Conservation (phyloP, 2,888 invertebrate genomes). For the Brachypterus glaber region DNA sequence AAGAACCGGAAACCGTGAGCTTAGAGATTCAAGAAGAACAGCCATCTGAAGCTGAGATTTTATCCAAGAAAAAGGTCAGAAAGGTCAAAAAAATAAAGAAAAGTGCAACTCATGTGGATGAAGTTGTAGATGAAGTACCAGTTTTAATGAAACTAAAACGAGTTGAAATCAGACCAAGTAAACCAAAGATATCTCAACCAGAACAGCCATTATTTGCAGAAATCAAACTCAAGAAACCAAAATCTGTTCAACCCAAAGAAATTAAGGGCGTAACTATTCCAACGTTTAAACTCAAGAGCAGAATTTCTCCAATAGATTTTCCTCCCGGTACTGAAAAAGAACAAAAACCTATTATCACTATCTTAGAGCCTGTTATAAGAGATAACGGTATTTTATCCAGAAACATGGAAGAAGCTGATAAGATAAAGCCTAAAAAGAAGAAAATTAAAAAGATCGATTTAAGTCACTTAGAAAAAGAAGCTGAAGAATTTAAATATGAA, state of each 20-base stretch:
- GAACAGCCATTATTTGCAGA: conserved; percentile 13
- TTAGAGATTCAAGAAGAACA: conserved; percentile 11
- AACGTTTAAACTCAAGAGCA: conserved; percentile 35
- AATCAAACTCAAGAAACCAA: conserved; percentile 24
- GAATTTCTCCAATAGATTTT: conserved; percentile 33
- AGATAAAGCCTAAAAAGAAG: conserved; percentile 27
- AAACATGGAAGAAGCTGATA: conserved; percentile 23
- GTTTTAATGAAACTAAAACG: conserved; percentile 16
- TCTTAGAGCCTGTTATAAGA: conserved; percentile 45
- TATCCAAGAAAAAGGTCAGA: conserved; percentile 3
- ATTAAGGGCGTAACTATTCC: conserved; percentile 14
- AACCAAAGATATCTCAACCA: conserved; percentile 17
- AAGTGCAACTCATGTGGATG: conserved; percentile 27
- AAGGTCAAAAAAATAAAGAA: conserved; percentile 11
- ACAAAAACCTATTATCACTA: conserved; percentile 24
- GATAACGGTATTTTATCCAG: conserved; percentile 58
- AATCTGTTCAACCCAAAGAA: conserved; percentile 12
- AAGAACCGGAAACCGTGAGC: conserved; percentile 24
- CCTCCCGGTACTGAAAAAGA: conserved; percentile 31
- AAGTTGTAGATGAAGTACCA: conserved; percentile 29
- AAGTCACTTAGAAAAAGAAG: conserved; percentile 23
- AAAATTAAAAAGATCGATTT: conserved; percentile 10
- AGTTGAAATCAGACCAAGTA: conserved; percentile 14
- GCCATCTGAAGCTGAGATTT: conserved; percentile 13
- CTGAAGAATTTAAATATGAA: conserved; percentile 25